phyloP scores from a whole-genome alignment of 2,888 invertebrate genomes.

The Sarcophaga carnaria region DNA sequence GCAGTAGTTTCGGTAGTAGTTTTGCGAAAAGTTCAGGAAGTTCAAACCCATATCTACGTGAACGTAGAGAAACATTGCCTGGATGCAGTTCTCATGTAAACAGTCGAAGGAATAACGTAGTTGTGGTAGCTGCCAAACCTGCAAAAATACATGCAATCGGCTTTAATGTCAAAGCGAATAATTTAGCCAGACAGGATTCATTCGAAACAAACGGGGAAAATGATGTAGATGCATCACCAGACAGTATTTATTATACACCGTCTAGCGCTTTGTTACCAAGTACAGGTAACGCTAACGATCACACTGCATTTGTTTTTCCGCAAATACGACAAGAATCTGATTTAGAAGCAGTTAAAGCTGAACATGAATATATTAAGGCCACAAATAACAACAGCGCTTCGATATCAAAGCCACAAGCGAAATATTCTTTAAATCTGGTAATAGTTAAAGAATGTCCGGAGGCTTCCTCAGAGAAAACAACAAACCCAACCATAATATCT shows the following conservation, averaged over 20 bases:
- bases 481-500: background rate
- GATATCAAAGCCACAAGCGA: constrained; percentile 43
- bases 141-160: constrained; percentile 76
- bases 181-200: constrained; percentile 51
- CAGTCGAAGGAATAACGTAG: constrained; percentile 61
- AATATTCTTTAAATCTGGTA: constrained; percentile 65
- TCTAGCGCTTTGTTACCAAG: constrained; percentile 15
- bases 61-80: constrained; percentile 61
- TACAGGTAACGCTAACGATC: constrained; percentile 14
- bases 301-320: constrained; percentile 58
- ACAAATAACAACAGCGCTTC: constrained; percentile 3
- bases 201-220: constrained; percentile 30
- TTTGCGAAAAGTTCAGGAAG: constrained; percentile 41
- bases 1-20: constrained; percentile 43
- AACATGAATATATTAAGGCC: background rate
- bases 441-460: constrained; percentile 64
- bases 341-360: background rate
- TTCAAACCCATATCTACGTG: constrained; percentile 50
- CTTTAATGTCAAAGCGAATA: constrained; percentile 73
- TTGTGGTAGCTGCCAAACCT: constrained; percentile 77
- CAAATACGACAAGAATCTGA: constrained; percentile 22
- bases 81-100: constrained; percentile 39
- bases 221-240: constrained; percentile 47
- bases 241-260: constrained; percentile 64
- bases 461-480: background rate